Evolutionary conservation across 2,797 vertebrate species (phyloP).

Genomic region (Nasua narica): DNA sequence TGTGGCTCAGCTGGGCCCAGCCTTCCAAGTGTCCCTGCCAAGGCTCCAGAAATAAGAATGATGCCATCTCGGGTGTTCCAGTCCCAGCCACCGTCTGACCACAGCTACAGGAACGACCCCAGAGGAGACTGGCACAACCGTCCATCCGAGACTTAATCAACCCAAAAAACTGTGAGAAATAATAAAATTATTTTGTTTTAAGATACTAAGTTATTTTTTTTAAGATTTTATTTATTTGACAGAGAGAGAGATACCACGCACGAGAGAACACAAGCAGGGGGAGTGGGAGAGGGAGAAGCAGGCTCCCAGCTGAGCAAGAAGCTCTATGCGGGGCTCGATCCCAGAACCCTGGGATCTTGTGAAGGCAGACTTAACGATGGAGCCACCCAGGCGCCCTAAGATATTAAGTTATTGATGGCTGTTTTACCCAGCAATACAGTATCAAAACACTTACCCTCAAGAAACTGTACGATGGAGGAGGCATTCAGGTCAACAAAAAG

Average conservation of each 20-base stretch:
- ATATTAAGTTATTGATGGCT: background rate
- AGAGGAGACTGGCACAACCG: background rate
- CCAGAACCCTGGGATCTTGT: too few species aligned
- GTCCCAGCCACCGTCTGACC: background rate
- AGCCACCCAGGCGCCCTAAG: background rate
- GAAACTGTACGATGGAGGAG: background rate
- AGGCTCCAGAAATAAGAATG: background rate
- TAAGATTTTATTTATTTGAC: too few species aligned
- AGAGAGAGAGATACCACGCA: too few species aligned
- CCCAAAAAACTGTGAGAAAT: background rate
- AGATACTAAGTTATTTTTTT: background rate
- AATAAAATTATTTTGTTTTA: background rate
- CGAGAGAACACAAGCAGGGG: too few species aligned
- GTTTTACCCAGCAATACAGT: background rate
- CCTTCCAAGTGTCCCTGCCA: background rate
- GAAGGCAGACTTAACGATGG: too few species aligned
- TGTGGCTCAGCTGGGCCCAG: background rate
- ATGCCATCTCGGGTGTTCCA: background rate
- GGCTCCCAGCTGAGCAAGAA: too few species aligned
- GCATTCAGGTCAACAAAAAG: background rate
- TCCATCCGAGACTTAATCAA: background rate
- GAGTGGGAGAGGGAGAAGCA: too few species aligned
- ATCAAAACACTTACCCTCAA: background rate
- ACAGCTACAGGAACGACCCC: background rate
- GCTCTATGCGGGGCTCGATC: rapidly evolving